Percentiles rank a stretch among this genome's conserved stretches.
Conservation (phyloP, 1,140 invertebrate genomes). For the Diploscapter pachys region DNA sequence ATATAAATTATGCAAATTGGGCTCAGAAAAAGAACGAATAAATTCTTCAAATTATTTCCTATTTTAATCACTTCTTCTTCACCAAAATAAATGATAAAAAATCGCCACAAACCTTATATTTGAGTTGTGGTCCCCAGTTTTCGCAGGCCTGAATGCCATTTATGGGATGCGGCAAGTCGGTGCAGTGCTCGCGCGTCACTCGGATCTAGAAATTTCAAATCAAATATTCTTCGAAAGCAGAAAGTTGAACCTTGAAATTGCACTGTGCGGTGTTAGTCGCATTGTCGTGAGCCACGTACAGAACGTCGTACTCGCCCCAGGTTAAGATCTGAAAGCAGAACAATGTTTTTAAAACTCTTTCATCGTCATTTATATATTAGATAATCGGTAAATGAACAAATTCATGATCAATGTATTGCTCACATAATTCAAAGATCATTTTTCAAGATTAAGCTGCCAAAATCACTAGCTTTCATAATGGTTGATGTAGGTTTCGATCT, state of each 20-base stretch:
- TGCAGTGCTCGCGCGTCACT: slow-evolving; percentile 66
- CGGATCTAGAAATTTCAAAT: slow-evolving; percentile 7
- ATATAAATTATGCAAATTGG: too few species aligned
- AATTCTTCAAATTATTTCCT: too few species aligned
- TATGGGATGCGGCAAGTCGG: slow-evolving; percentile 77
- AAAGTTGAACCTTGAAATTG: slow-evolving; percentile 84
- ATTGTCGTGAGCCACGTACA: slow-evolving; percentile 86
- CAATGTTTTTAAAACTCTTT: too few species aligned
- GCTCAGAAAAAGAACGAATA: too few species aligned
- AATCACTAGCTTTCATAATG: background rate
- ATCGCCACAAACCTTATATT: slow-evolving; percentile 69
- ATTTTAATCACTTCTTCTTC: too few species aligned
- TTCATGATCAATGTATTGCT: too few species aligned
- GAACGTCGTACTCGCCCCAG: slow-evolving; percentile 87
- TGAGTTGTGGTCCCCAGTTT: slow-evolving; percentile 90
- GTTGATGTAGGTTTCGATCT: too few species aligned
- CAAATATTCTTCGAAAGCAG: slow-evolving; percentile 66
- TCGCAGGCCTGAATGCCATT: slow-evolving; percentile 84
- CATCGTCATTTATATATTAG: too few species aligned
- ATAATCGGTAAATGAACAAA: too few species aligned
- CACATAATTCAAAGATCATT: too few species aligned
- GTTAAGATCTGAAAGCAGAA: slow-evolving; percentile 57
- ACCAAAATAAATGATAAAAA: too few species aligned
- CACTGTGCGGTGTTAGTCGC: slow-evolving; percentile 85
- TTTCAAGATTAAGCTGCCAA: too few species aligned